Conservation (phyloP, 2,113 vertebrate genomes). For the Callithrix jacchus region DNA sequence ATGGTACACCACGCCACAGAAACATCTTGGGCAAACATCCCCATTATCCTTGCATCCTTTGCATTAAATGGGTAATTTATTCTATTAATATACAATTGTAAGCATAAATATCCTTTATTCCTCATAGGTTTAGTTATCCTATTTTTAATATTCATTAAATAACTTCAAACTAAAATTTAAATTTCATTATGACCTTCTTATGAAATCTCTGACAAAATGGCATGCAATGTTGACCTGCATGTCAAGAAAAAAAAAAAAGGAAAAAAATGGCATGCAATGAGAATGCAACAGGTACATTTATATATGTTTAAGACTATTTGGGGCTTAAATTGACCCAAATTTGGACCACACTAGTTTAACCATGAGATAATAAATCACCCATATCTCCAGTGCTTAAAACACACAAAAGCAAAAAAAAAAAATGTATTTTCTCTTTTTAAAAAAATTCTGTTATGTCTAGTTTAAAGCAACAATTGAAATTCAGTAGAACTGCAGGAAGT, state of each 20-base stretch:
- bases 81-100: not conserved
- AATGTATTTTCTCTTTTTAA: not conserved
- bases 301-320: not conserved
- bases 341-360: not conserved
- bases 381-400: not conserved
- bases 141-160: conserved; percentile 33
- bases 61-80: not conserved
- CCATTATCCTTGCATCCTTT: not conserved
- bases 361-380: not conserved
- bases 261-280: not conserved
- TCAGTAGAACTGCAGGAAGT: not conserved
- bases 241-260: too few relatives aligned
- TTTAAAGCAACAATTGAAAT: not conserved
- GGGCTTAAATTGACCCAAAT: not conserved
- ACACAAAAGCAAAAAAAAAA: not conserved
- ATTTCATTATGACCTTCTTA: not conserved
- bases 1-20: not conserved
- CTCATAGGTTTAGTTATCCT: not conserved
- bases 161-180: conserved; percentile 23
- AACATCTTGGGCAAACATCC: not conserved
- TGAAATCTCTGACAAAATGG: not conserved
- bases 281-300: not conserved
- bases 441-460: not conserved
- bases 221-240: not conserved
- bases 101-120: not conserved